Evolutionary conservation across 2,113 vertebrate genomes (phyloP).

Genomic region (Budorcas taxicolor): DNA sequence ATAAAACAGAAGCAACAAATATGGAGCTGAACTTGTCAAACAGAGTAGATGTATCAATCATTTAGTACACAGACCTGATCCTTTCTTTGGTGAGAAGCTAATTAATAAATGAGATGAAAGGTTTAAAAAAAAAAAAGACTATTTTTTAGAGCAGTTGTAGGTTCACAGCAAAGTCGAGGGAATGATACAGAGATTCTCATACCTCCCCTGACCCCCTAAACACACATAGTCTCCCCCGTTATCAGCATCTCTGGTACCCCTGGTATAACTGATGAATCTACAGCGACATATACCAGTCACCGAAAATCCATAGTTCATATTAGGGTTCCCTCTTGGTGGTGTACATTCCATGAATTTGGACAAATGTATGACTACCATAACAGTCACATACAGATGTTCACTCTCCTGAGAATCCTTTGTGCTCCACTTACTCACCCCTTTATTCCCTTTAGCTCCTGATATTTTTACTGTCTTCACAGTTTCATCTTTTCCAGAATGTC

Average conservation of each 20-base stretch:
- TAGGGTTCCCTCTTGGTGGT: neutral
- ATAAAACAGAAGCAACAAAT: neutral
- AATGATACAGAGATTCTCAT: neutral
- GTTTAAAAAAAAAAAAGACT: neutral
- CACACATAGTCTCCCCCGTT: neutral
- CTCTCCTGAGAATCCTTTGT: neutral
- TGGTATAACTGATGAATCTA: neutral
- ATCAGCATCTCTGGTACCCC: neutral
- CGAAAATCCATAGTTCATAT: neutral
- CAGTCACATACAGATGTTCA: neutral
- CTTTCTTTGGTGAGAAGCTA: slow-evolving; percentile 17
- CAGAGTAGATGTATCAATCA: neutral
- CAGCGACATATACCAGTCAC: neutral
- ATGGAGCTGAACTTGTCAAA: neutral
- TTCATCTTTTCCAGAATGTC: neutral
- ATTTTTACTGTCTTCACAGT: neutral
- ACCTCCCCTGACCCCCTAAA: neutral
- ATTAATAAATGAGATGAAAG: neutral
- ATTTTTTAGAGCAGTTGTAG: neutral
- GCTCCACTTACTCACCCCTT: too few species aligned
- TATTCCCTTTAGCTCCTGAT: neutral
- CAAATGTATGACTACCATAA: neutral
- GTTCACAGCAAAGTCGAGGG: neutral
- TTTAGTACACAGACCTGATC: neutral
- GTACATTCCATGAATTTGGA: neutral